Evolutionary conservation across 1,140 invertebrate genomes (phyloP), one percentile per base, ranked within the genome.

Genomic region (Drosophila virilis): DNA sequence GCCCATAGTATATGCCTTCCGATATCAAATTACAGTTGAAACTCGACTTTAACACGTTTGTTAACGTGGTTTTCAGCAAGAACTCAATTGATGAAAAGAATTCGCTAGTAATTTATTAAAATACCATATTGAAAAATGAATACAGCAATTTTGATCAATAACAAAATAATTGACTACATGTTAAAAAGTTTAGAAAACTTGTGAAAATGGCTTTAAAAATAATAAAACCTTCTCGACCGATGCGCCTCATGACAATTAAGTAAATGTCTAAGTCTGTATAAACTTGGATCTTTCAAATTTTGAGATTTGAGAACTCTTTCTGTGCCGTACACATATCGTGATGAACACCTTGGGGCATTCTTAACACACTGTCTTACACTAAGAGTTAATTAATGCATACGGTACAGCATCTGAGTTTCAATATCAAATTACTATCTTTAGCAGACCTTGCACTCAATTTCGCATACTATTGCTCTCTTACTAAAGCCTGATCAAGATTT

Each of bases 1-100:
- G 37, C 22, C 22, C 22, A 5, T 28, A 28, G 22, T 28, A 28
- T 28, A 28, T 28, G 8, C 9, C 17, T 46, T 46, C 8, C 9
- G 38, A 48, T 72, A 74, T 74, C 58, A 35, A 37, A 57, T 79
- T 74, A 35, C 76, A 52, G 13, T 17, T 37, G 10, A 45, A 37
- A 50, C 48, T 22, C 51, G 17, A 22, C 4, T 6, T 70, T 77
- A 77, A 77, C 72, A 48, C 72, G 13, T 35, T 66, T 43, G 32
- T 48, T 9, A 51, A 33, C 51, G 4, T 35, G 32, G 1, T 32
- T 4, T 17, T 15, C 22, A 22, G 22, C 22, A 22, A 22, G 22
- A 22, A 22, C 3, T 22, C 7, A 22, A 54, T 28, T 10, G 2
- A 38, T 22, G 3, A 28, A 3, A 28, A 28, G 1, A 8, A 10